phyloP scores from a whole-genome alignment of 53 echinoderm and acorn worm genomes.

The Holothuria scabra region DNA sequence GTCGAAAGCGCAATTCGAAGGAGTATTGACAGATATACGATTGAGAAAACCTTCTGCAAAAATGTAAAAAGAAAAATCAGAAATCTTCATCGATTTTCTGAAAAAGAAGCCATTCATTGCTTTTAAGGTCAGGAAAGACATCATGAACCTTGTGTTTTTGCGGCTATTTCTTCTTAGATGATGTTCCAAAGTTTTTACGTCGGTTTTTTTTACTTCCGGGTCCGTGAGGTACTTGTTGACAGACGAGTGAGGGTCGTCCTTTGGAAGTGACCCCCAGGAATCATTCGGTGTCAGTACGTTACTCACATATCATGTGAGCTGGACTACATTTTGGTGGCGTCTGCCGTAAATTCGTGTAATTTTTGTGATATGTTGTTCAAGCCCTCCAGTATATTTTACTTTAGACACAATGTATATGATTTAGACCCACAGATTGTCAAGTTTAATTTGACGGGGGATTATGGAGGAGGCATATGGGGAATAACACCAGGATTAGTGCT shows the following conservation, averaged over 20 bases:
- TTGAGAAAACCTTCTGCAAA: not conserved
- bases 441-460: too few species aligned
- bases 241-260: not conserved
- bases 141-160: not conserved
- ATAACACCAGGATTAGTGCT: too few species aligned
- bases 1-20: not conserved
- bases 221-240: constrained; percentile 5
- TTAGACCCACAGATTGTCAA: too few species aligned
- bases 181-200: not conserved
- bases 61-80: not conserved
- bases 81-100: not conserved
- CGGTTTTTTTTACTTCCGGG: not conserved
- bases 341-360: too few species aligned
- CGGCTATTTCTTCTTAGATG: constrained; percentile 17
- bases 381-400: too few species aligned
- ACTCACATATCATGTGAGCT: too few species aligned
- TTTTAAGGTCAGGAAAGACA: not conserved
- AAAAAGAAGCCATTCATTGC: not conserved
- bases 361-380: too few species aligned
- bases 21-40: constrained; percentile 26
- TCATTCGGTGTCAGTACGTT: too few species aligned
- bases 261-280: too few species aligned
- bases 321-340: too few species aligned
- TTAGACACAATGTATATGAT: too few species aligned
- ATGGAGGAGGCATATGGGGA: too few species aligned